Evolutionary conservation across 2,888 invertebrate genomes (phyloP).

Genomic region (Keiferia lycopersicella): DNA sequence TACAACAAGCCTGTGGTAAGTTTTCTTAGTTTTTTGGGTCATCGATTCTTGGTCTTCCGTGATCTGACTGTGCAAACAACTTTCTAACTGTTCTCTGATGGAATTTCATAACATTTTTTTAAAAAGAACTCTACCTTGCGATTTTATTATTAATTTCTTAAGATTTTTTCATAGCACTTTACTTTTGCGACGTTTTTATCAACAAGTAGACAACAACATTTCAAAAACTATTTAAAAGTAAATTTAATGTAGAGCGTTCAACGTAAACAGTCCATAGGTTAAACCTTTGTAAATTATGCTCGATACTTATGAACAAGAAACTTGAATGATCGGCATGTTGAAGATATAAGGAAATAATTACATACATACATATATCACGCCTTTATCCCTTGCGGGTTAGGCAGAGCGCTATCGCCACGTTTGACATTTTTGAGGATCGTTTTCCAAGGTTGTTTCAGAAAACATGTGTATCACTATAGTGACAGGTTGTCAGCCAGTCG

Average conservation of each 20-base stretch:
- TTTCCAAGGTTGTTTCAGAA: too few species aligned
- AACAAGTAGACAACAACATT: neutral
- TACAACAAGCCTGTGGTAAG: constrained; percentile 73
- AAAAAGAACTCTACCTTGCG: too few species aligned
- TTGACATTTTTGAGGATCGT: too few species aligned
- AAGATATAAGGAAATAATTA: constrained; percentile 3
- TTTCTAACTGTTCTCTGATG: constrained; percentile 47
- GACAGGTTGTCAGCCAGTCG: too few species aligned
- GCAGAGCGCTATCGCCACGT: too few species aligned
- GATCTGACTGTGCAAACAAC: constrained; percentile 55
- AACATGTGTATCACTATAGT: too few species aligned
- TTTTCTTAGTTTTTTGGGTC: constrained; percentile 37
- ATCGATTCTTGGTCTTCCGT: constrained; percentile 35
- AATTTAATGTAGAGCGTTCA: constrained; percentile 7
- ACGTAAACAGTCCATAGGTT: constrained; percentile 6
- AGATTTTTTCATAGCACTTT: too few species aligned
- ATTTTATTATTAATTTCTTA: too few species aligned
- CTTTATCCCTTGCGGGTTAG: too few species aligned
- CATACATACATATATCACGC: too few species aligned
- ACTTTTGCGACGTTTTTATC: neutral
- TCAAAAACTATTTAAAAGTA: constrained; percentile 25
- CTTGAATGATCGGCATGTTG: neutral
- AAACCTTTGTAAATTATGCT: constrained; percentile 4
- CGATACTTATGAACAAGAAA: neutral
- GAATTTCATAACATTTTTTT: constrained; percentile 33